Conservation (phyloP, 2,113 vertebrate species). For the Rhinolophus sinicus region DNA sequence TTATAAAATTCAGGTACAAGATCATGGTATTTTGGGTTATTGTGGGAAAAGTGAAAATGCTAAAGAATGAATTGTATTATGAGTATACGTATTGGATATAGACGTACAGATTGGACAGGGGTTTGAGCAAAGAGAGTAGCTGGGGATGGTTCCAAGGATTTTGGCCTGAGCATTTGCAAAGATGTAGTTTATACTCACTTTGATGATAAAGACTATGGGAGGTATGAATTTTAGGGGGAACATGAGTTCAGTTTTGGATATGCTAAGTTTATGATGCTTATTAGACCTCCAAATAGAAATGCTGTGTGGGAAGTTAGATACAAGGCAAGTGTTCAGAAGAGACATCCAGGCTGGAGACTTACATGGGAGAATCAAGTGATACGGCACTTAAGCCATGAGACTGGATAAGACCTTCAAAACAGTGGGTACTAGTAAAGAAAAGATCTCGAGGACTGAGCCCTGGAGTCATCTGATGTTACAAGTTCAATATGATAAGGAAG, state of each 20-base stretch:
- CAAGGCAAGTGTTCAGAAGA: background rate
- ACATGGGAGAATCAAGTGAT: background rate
- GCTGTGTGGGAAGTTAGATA: background rate
- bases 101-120: background rate
- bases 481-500: background rate
- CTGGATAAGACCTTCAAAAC: background rate
- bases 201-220: background rate
- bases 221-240: background rate
- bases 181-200: background rate
- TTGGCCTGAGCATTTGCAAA: background rate
- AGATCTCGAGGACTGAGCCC: background rate
- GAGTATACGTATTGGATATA: background rate
- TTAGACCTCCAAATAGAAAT: background rate
- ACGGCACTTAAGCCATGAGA: background rate
- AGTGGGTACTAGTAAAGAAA: background rate
- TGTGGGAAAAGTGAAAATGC: background rate
- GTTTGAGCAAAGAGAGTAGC: background rate
- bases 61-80: background rate
- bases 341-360: background rate
- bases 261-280: background rate
- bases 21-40: background rate
- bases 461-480: background rate
- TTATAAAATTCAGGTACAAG: background rate
- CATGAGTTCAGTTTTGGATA: background rate
- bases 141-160: background rate